These are phyloP conservation scores for Dendrolimus houi DNA, from an alignment of 2,888 invertebrate species.

Conservation along the genomic window DNA sequence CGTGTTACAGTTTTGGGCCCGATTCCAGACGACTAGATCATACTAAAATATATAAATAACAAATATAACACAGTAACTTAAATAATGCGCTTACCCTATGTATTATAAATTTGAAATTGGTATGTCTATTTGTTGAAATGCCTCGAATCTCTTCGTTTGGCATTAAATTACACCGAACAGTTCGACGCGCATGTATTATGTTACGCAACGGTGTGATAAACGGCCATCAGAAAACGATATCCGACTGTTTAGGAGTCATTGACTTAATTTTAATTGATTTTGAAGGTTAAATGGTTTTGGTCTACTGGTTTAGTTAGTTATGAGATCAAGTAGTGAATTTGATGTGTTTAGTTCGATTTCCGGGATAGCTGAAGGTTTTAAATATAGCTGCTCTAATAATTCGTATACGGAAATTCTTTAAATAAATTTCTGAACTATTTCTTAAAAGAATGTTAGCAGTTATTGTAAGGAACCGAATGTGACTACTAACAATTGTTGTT, in stretches of 20 bases:
- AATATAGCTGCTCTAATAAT: too few relatives aligned
- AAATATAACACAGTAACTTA: too few relatives aligned
- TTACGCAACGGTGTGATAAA: constrained; percentile 21
- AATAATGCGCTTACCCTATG: background rate
- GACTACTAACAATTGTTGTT: too few relatives aligned
- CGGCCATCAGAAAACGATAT: constrained; percentile 9
- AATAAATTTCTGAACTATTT: too few relatives aligned
- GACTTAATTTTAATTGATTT: constrained; percentile 12
- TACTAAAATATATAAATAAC: too few relatives aligned
- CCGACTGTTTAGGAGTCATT: background rate
- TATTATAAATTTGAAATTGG: constrained; percentile 16
- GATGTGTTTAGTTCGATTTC: too few relatives aligned
- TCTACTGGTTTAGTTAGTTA: constrained; percentile 6
- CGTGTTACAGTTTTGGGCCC: too few relatives aligned
- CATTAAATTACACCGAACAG: constrained; percentile 11
- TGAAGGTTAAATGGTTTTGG: constrained; percentile 6
- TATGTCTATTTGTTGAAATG: constrained; percentile 15
- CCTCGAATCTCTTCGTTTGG: constrained; percentile 10
- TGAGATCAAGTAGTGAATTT: constrained; percentile 11
- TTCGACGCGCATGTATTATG: constrained; percentile 7
- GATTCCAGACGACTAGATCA: too few relatives aligned
- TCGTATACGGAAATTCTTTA: too few relatives aligned
- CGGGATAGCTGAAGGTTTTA: too few relatives aligned
- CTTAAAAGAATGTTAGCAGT: too few relatives aligned
- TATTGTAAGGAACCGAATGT: too few relatives aligned